These are phyloP conservation scores for Proisotoma minuta DNA, from an alignment of 2,888 invertebrate species.

Conservation along the genomic window DNA sequence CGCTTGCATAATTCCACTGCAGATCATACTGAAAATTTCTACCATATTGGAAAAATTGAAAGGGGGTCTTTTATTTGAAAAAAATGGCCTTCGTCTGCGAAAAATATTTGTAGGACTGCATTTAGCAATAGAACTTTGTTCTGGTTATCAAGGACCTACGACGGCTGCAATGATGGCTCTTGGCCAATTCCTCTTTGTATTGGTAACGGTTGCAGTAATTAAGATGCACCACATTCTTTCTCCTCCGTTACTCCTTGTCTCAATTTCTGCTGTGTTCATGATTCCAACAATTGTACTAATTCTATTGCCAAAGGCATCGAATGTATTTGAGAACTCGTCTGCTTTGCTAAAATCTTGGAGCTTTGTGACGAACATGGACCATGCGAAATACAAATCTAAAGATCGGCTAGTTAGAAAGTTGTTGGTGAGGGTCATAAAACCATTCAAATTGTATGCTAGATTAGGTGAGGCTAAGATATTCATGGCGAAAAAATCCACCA, in stretches of 20 bases:
- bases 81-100: too few species aligned
- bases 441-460: neutral
- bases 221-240: neutral
- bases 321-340: neutral
- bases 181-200: neutral
- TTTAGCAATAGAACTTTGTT: neutral
- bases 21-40: too few species aligned
- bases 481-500: neutral
- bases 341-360: neutral
- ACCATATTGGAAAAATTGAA: too few species aligned
- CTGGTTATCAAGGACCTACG: neutral
- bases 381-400: neutral
- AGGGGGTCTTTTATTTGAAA: too few species aligned
- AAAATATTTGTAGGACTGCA: neutral
- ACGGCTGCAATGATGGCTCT: neutral
- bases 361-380: neutral
- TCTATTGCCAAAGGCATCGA: neutral
- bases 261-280: neutral
- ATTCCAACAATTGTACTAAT: neutral
- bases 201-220: neutral
- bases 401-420: neutral
- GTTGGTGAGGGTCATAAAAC: neutral
- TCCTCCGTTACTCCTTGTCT: neutral
- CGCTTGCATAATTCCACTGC: too few species aligned
- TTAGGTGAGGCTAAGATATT: neutral